Evolutionary conservation across 2,888 invertebrate species (phyloP).

Genomic region (Cenopis cana): DNA sequence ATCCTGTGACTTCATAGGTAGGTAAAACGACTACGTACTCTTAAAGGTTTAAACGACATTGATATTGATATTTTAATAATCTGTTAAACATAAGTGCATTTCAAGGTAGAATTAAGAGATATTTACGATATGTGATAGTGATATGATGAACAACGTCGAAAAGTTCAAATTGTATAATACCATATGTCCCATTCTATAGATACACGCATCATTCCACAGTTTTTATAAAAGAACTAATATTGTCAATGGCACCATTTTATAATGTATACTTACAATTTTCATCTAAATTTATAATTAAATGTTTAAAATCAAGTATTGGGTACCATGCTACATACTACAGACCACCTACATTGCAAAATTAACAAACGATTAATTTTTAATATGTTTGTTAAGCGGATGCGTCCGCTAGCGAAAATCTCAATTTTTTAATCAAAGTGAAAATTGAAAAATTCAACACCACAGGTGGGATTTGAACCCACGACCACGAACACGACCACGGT

Average conservation of each 20-base stretch:
- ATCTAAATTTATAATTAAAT: constrained; percentile 42
- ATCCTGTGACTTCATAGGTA: background rate
- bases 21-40: constrained; percentile 12
- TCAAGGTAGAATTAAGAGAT: constrained; percentile 17
- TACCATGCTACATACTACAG: background rate
- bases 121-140: constrained; percentile 36
- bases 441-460: too few relatives aligned
- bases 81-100: constrained; percentile 35
- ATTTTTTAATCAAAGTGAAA: too few relatives aligned
- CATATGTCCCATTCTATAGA: constrained; percentile 49
- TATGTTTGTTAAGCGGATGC: too few relatives aligned
- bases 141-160: constrained; percentile 28
- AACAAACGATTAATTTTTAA: too few relatives aligned
- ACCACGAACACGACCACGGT: too few relatives aligned
- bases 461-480: too few relatives aligned
- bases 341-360: constrained; percentile 14
- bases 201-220: constrained; percentile 51
- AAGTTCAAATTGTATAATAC: constrained; percentile 44
- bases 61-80: constrained; percentile 22
- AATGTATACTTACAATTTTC: constrained; percentile 47
- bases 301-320: constrained; percentile 19
- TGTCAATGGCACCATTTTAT: constrained; percentile 75
- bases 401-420: too few relatives aligned
- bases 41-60: constrained; percentile 17
- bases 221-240: constrained; percentile 70